A percentile compares a stretch with the other conserved stretches of the same genome.
Conservation (phyloP, 2,113 vertebrate species). For the Scomber japonicus region DNA sequence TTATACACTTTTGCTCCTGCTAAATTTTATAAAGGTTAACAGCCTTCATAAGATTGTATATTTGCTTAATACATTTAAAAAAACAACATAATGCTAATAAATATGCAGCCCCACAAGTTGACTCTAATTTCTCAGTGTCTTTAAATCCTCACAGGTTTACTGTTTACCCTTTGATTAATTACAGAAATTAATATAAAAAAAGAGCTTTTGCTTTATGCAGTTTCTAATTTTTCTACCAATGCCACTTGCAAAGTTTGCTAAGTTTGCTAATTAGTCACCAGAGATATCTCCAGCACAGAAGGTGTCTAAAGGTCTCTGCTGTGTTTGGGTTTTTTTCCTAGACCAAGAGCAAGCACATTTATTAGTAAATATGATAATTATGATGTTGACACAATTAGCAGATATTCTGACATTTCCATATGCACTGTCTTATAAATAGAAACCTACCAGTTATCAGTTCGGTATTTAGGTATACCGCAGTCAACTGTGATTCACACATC, state of each 20-base stretch:
- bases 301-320: conserved; percentile 54
- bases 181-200: conserved; percentile 45
- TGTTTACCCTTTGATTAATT: conserved; percentile 64
- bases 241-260: conserved; percentile 55
- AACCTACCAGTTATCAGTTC: background rate
- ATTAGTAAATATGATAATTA: conserved; percentile 48
- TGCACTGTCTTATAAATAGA: conserved; percentile 13
- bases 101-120: conserved; percentile 16
- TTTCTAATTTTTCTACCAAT: conserved; percentile 43
- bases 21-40: background rate
- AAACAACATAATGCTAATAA: background rate
- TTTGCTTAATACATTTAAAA: background rate
- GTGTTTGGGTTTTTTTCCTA: conserved; percentile 36
- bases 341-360: conserved; percentile 10
- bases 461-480: conserved; percentile 7
- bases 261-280: conserved; percentile 73
- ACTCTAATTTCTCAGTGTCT: conserved; percentile 20
- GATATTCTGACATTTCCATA: conserved; percentile 36
- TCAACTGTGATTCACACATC: background rate
- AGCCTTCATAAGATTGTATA: background rate
- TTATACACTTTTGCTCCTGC: background rate
- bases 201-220: conserved; percentile 27
- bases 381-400: conserved; percentile 44
- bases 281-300: conserved; percentile 47
- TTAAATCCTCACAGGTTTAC: conserved; percentile 17